Percentiles rank a stretch among this genome's conserved stretches.
These are phyloP conservation scores for Dinothrombium tinctorium DNA, from an alignment of 1,140 invertebrate genomes.

Conservation along the genomic window DNA sequence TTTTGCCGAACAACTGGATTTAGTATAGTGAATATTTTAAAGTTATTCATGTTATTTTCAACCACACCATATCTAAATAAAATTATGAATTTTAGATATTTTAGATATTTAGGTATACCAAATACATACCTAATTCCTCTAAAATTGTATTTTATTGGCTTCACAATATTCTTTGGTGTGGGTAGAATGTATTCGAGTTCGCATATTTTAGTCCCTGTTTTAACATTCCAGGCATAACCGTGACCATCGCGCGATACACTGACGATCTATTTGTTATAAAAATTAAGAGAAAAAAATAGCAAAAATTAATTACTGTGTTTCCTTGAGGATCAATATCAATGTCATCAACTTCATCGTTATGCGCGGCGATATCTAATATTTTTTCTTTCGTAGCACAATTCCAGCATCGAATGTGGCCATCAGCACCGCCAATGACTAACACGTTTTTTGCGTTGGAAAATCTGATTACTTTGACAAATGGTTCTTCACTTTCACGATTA, in stretches of 20 bases:
- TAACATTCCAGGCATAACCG: slow-evolving; percentile 49
- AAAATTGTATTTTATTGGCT: slow-evolving; percentile 13
- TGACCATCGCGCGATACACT: slow-evolving; percentile 68
- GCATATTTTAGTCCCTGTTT: slow-evolving; percentile 32
- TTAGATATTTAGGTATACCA: too few relatives aligned
- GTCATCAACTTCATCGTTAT: slow-evolving; percentile 66
- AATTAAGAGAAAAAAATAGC: too few relatives aligned
- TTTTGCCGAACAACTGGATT: slow-evolving; percentile 22
- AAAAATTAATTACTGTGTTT: too few relatives aligned
- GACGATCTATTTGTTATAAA: too few relatives aligned
- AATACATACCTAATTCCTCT: slow-evolving; percentile 12
- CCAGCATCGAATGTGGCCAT: slow-evolving; percentile 68
- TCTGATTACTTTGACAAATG: slow-evolving; percentile 60
- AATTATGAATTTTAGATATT: too few relatives aligned
- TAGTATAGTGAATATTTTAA: slow-evolving; percentile 9
- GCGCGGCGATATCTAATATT: slow-evolving; percentile 38
- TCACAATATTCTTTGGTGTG: slow-evolving; percentile 42
- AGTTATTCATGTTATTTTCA: slow-evolving; percentile 6
- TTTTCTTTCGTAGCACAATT: slow-evolving; percentile 49
- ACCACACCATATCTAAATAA: too few relatives aligned
- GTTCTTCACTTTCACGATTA: slow-evolving; percentile 37
- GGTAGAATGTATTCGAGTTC: slow-evolving; percentile 45
- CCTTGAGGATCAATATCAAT: slow-evolving; percentile 59
- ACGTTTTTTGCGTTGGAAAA: slow-evolving; percentile 44
- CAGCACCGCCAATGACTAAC: slow-evolving; percentile 70